A percentile compares a stretch with the other conserved stretches of the same genome.
Evolutionary conservation across 2,888 invertebrate species (phyloP).

Genomic region (Calliopum simillimum): DNA sequence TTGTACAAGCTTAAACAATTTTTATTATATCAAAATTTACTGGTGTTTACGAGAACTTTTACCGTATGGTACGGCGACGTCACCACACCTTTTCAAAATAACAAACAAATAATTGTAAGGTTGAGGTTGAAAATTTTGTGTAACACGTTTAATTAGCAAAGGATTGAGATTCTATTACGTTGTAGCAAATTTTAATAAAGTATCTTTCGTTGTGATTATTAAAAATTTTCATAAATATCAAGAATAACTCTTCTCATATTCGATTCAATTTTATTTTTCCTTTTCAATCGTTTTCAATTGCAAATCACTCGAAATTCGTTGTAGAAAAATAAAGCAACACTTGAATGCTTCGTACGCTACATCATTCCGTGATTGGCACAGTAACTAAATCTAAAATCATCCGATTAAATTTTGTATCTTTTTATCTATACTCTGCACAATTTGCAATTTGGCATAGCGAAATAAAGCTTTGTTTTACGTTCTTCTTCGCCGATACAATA

Average conservation of each 20-base stretch:
- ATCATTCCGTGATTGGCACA: conserved; percentile 9
- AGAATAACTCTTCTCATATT: too few relatives aligned
- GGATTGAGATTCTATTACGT: too few relatives aligned
- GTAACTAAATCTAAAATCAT: background rate
- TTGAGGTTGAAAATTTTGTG: too few relatives aligned
- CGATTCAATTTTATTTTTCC: background rate
- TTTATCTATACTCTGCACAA: conserved; percentile 13
- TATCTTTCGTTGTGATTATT: too few relatives aligned
- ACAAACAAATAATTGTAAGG: too few relatives aligned
- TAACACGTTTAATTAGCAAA: too few relatives aligned
- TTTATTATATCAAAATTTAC: conserved; percentile 23
- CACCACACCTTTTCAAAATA: background rate
- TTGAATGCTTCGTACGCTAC: background rate
- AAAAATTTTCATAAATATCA: too few relatives aligned
- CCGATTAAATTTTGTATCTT: background rate
- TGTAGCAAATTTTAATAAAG: too few relatives aligned
- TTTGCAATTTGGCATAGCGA: conserved; percentile 16
- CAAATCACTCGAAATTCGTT: background rate
- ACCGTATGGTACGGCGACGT: conserved; percentile 6
- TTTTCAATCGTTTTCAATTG: background rate
- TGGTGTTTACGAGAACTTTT: background rate
- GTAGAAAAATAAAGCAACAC: background rate
- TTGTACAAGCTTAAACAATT: conserved; percentile 39
- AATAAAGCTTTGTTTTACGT: conserved; percentile 18
- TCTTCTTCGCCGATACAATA: too few relatives aligned